Conservation (phyloP, 2,113 vertebrate genomes). For the Phaetusa simplex region DNA sequence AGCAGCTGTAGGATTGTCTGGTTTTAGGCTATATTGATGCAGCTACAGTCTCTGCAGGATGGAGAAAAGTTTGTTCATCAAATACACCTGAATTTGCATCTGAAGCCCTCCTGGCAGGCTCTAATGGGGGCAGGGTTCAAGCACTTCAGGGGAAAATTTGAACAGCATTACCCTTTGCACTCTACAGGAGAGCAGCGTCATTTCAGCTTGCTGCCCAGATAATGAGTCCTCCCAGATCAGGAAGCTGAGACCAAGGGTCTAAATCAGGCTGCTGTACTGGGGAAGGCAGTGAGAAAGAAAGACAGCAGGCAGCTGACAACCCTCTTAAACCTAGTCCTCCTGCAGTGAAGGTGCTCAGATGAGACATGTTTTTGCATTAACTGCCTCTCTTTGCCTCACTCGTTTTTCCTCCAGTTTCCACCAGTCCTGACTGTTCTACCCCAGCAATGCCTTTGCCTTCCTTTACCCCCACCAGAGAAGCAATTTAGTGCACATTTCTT, state of each 20-base stretch:
- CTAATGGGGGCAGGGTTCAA: background rate
- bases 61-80: rapidly evolving
- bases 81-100: background rate
- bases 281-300: background rate
- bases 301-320: background rate
- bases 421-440: background rate
- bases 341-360: background rate
- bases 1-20: background rate
- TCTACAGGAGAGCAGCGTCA: background rate
- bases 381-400: background rate
- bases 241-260: background rate
- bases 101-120: background rate
- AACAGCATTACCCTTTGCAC: background rate
- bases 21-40: background rate
- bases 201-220: background rate
- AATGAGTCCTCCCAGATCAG: background rate
- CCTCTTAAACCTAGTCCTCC: background rate
- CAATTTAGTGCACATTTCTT: background rate
- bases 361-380: background rate
- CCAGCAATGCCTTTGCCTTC: background rate
- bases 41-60: background rate
- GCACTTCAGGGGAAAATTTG: background rate
- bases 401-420: background rate
- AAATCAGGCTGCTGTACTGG: background rate
- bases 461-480: background rate